phyloP scores from a whole-genome alignment of 2,888 invertebrate species.

The Drosophila anomelani region DNA sequence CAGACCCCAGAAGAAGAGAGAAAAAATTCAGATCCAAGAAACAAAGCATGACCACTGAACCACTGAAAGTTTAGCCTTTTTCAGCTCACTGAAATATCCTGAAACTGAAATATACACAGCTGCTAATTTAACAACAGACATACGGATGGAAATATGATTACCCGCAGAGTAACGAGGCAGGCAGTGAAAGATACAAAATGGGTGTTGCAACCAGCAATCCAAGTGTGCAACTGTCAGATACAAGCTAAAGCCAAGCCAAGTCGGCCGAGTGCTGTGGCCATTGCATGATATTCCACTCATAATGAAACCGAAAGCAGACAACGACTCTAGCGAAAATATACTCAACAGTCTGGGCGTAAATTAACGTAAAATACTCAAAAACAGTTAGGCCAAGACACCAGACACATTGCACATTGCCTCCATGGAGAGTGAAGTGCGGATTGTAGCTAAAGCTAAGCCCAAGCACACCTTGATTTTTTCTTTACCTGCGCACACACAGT shows the following conservation, averaged over 20 bases:
- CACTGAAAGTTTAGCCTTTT: background rate
- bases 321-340: slow-evolving; percentile 43
- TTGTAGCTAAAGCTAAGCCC: slow-evolving; percentile 8
- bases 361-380: slow-evolving; percentile 65
- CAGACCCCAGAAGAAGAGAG: background rate
- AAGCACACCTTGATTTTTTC: slow-evolving; percentile 43
- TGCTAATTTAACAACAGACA: slow-evolving; percentile 67
- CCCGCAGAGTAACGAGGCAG: slow-evolving; percentile 54
- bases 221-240: slow-evolving; percentile 48
- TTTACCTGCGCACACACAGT: slow-evolving; percentile 49
- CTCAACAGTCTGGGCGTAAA: slow-evolving; percentile 71
- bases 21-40: background rate
- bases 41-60: background rate
- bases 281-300: slow-evolving; percentile 75
- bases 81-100: slow-evolving; percentile 17
- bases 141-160: slow-evolving; percentile 70
- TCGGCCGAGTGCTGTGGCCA: slow-evolving; percentile 26
- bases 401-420: slow-evolving; percentile 33
- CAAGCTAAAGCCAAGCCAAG: slow-evolving; percentile 24
- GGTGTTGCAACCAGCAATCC: slow-evolving; percentile 67
- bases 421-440: slow-evolving; percentile 36
- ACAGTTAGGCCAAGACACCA: slow-evolving; percentile 45
- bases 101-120: slow-evolving; percentile 48
- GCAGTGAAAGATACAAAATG: slow-evolving; percentile 64
- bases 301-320: slow-evolving; percentile 75